A percentile compares a stretch with the other conserved stretches of the same genome.
These are phyloP conservation scores for Lynx canadensis DNA, from an alignment of 2,113 vertebrate genomes.

Conservation along the genomic window DNA sequence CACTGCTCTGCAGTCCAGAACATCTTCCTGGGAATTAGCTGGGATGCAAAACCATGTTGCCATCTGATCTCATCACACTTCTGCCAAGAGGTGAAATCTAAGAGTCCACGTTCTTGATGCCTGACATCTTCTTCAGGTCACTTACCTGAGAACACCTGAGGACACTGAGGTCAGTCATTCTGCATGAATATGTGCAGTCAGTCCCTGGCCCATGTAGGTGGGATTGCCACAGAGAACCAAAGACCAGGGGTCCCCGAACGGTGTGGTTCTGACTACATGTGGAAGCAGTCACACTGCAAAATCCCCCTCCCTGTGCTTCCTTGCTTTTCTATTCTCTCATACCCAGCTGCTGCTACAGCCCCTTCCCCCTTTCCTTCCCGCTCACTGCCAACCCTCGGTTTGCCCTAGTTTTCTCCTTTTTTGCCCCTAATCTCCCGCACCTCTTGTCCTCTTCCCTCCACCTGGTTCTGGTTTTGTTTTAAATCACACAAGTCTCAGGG, in stretches of 20 bases:
- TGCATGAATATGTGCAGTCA: too few relatives aligned
- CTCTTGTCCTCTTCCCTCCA: background rate
- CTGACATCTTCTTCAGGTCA: background rate
- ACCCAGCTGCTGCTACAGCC: background rate
- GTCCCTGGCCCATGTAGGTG: background rate
- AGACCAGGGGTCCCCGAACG: rapidly evolving
- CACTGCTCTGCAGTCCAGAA: background rate
- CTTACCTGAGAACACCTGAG: background rate
- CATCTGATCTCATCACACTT: slow-evolving; percentile 20
- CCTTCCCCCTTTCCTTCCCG: background rate
- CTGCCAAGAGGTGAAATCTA: slow-evolving; percentile 45
- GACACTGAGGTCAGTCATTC: background rate
- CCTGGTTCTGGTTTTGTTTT: background rate
- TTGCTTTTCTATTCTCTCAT: background rate
- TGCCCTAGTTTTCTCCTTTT: background rate
- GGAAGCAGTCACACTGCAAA: background rate
- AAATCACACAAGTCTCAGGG: background rate
- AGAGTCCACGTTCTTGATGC: background rate
- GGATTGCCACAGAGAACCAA: background rate
- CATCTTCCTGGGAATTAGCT: background rate
- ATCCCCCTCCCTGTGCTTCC: rapidly evolving
- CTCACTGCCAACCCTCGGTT: background rate
- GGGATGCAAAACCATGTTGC: background rate
- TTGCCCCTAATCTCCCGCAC: background rate
- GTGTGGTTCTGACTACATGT: background rate